Conservation (phyloP, 2,797 vertebrate genomes). For the Leptodactylus fallax region DNA sequence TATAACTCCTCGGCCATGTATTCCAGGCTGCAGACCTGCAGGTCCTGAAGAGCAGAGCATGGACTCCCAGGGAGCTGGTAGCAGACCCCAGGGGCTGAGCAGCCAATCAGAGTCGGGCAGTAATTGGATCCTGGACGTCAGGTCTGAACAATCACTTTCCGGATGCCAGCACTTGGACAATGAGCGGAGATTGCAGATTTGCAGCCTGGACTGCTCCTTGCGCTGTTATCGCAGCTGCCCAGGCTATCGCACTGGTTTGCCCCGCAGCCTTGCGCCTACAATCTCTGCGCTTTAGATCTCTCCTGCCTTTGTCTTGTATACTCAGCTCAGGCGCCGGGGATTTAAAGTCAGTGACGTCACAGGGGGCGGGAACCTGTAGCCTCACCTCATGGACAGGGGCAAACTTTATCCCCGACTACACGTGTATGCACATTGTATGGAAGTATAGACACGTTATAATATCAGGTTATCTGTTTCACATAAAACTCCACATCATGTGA, state of each 20-base stretch:
- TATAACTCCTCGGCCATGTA: neutral
- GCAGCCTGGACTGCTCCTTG: neutral
- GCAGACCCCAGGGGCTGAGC: neutral
- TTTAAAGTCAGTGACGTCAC: constrained; percentile 50
- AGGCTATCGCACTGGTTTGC: no score
- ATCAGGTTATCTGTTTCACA: no score
- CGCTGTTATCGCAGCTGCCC: neutral
- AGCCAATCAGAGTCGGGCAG: constrained; percentile 1
- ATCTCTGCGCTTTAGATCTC: neutral
- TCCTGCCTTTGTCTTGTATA: neutral
- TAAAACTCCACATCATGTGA: no score
- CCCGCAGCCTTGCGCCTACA: neutral
- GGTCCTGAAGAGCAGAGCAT: neutral
- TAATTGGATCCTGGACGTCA: constrained; percentile 39
- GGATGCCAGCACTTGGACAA: constrained; percentile 36
- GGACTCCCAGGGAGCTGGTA: neutral
- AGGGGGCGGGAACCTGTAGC: neutral
- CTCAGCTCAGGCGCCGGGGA: constrained; percentile 16
- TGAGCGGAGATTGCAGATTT: neutral
- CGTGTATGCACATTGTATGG: no score
- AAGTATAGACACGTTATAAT: no score
- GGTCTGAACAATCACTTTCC: constrained; percentile 25
- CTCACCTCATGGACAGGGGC: neutral
- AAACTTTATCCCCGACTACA: no score
- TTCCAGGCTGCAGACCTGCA: neutral